Evolutionary conservation across 2,888 invertebrate species (phyloP), one percentile per base, ranked within the genome.

Genomic region (Neoascia interrupta): DNA sequence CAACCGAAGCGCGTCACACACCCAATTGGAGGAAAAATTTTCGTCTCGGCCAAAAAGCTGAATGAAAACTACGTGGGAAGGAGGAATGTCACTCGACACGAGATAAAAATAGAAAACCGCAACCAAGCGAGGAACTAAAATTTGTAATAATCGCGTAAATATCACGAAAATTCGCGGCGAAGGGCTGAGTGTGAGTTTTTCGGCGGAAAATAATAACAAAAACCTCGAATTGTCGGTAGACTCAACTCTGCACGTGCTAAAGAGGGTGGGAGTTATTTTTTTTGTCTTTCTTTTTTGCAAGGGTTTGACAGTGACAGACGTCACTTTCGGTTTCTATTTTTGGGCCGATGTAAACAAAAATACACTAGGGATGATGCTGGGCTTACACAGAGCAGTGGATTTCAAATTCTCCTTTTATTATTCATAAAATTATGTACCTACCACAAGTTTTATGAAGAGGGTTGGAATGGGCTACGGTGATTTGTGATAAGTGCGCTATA

Each of bases 11-110:
- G 31, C 18, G 76, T 70, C 64, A 76, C 76, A n/a, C n/a, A 70
- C 76, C 70, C 70, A 70, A 70, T 54, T 66, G 54, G 47, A n/a
- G 10, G n/a, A 31, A 47, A 5, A 36, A 56, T 18, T 39, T 49
- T 43, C 58, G 34, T 23, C 19, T 21, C 47, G 47, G 13, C 31
- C 58, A 18, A 47, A 69, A 76, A 60, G 53, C 60, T 70, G 49
- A 76, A 76, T 76, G 70, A 76, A 70, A 76, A 64, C 19, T 53
- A 58, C 41, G 76, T 76, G 76, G 76, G 76, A 70, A 54, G 70
- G n/a, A 34, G 76, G 54, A 76, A 54, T 70, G 76, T 76, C 76
- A 70, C 70, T 60, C 70, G 8, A 36, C 28, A 18, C 34, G 39
- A 60, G 51, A 70, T 76, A 76, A 34, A 76, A 76, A 76, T 76